Base-by-base conservation (phyloP, 1,140 invertebrate genomes). In the Steinernema khuongi region DNA sequence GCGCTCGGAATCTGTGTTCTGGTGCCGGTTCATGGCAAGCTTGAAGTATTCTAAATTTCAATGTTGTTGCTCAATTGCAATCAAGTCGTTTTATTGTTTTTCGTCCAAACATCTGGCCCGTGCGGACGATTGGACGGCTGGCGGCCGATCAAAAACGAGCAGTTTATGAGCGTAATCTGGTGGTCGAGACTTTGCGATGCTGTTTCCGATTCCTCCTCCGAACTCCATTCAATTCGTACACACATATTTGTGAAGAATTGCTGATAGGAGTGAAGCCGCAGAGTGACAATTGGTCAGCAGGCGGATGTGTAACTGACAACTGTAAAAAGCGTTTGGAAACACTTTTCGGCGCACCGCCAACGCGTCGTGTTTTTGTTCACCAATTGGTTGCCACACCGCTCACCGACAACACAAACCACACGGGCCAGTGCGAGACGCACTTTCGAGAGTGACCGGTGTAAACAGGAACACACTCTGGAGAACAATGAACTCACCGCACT, bases 401-500 rank as follows among this genome's bases (percentile, higher is more conserved):
- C 50, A 60, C 26, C 50, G 26, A 60, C 50, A 60, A 60, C 50
- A 60, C 50, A 60, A 60, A 60, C 50, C 50, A 26, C 50, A 41
- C 36, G 36, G 50, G 19, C 50, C 7, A 26, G 50, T 22, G 50
- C 14, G 4, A 22, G 50, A 22, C 50, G 50, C 50, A 60, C 50
- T 60, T 60, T 60, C 36, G 50, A 60, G 50, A 60, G 50, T 60
- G 50, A 60, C 50, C 50, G 50, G 11, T 41, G 36, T 41, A 41
- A 41, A 41, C 36, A 17, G 50, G 11, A 4, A 60, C n/a, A n/a
- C n/a, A 60, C 26, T 17, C 11, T 22, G 19, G 26, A 60, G 50
- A 60, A 41, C 7, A 41, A 60, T 11, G 50, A 67, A 79, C 81
- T 83, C 80, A 86, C 86, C 76, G 81, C 86, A 81, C 68, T 83